phyloP scores from a whole-genome alignment of 2,113 vertebrate genomes.

The Azemiops feae region DNA sequence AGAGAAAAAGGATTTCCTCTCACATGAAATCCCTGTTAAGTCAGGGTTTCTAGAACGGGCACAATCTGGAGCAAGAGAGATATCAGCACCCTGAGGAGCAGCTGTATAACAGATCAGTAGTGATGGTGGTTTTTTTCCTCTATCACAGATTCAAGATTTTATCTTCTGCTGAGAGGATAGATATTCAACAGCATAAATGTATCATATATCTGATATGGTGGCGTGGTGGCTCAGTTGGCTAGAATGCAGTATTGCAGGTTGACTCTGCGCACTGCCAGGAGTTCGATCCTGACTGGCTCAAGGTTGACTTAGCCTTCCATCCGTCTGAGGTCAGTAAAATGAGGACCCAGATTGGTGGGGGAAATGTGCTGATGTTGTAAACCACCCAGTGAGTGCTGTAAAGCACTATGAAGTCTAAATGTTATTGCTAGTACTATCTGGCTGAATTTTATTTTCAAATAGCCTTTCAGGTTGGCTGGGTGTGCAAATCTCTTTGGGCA shows the following conservation, averaged over 20 bases:
- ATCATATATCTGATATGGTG: background rate
- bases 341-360: background rate
- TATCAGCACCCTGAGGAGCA: background rate
- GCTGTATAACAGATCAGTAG: background rate
- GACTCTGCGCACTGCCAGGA: background rate
- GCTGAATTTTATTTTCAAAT: background rate
- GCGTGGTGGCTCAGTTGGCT: slow-evolving; percentile 24
- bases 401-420: background rate
- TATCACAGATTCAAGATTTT: background rate
- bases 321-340: background rate
- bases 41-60: background rate
- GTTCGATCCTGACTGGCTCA: background rate
- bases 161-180: background rate
- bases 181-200: slow-evolving; percentile 23
- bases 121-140: background rate
- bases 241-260: background rate
- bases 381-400: background rate
- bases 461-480: slow-evolving; percentile 19
- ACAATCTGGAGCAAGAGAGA: background rate
- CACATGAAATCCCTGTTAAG: background rate
- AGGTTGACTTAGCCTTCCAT: background rate
- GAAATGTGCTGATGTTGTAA: background rate
- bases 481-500: background rate
- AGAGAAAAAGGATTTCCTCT: slow-evolving; percentile 13
- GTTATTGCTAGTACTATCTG: background rate